phyloP scores from a whole-genome alignment of 1,140 invertebrate genomes.

The Ylistrum balloti region DNA sequence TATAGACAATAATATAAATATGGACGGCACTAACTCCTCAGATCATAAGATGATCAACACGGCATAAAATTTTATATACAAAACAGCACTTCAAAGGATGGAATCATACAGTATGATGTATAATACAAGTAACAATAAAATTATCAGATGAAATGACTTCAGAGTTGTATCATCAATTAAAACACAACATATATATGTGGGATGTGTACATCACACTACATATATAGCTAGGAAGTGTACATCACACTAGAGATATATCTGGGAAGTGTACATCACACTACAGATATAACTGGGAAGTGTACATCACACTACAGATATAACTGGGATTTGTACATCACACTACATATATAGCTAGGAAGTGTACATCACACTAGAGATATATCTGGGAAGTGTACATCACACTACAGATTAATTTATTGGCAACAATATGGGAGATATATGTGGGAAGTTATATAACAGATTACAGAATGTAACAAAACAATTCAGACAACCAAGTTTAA shows the following conservation, averaged over 20 bases:
- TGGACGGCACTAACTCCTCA: neutral
- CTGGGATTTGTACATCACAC: no score
- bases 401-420: neutral
- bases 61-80: neutral
- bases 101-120: neutral
- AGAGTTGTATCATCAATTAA: no score
- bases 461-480: neutral
- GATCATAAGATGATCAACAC: neutral
- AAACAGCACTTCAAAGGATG: constrained; percentile 28
- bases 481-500: neutral
- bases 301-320: no score
- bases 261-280: neutral
- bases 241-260: neutral
- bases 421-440: neutral
- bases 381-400: neutral
- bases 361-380: neutral
- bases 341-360: no score
- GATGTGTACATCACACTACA: neutral
- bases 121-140: no score
- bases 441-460: no score
- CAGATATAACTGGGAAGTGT: no score
- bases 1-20: neutral
- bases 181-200: no score
- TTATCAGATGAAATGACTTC: neutral
- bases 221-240: no score